Evolutionary conservation across 1,140 invertebrate species (phyloP), one percentile per base, ranked within the genome.

Genomic region (Orchestia grillus): DNA sequence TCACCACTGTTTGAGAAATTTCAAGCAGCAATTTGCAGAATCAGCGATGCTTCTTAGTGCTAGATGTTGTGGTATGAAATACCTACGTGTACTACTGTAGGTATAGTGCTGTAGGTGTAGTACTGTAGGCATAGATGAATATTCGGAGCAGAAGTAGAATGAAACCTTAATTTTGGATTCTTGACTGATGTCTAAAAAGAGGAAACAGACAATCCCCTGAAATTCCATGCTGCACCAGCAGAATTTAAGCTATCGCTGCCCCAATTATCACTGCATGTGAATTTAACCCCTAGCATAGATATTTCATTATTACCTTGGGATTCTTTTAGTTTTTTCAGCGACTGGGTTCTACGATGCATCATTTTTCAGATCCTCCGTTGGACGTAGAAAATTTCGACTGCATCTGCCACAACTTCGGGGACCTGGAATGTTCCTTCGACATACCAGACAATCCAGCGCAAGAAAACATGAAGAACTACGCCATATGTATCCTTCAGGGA

Each of bases 371-470:
- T 94, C 44, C 92, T 44, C 92, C 92, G 19, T 6, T 45, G 19
- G 92, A 94, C 44, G 92, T 94, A 16, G 8, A 47, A 94, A 47
- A 94, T 44, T 94, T 94, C 36, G 92, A 94, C 44, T 94, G 92
- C 44, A 47, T 45, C 36, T 44, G 43, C 92, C 43, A 94, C 43
- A 36, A 47, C 44, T 94, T 19, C 92, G 92, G 44, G 36, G 36
- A 45, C 92, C 44, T 94, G 43, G 43, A 47, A 8, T 94, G 92
- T 44, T 45, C 44, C 8, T 94, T 45, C 40, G 92, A 44, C 44
- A 44, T 47, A 44, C 43, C 44, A 0, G 41, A 42, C 92, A 94
- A 94, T 44, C 92, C 92, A 47, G 92, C 44, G 11, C 44, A 44
- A 19, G 1, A 19, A 15, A 23, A 15, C 28, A 28, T 47, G 23